Conservation (phyloP, 2,797 vertebrate genomes). For the Chloroceryle amazona region DNA sequence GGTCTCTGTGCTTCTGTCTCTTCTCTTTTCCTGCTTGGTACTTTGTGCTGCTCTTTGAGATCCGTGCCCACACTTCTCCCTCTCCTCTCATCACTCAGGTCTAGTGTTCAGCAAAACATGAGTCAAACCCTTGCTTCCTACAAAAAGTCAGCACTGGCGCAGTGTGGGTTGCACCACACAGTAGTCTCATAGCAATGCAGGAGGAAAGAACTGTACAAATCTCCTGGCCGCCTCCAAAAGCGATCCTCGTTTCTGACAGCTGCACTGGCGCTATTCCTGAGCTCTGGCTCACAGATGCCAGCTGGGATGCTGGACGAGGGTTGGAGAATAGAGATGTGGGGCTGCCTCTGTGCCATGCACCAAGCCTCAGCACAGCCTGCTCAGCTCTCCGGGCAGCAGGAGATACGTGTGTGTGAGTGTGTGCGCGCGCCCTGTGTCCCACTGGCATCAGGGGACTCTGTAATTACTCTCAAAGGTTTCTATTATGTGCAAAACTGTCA, state of each 20-base stretch:
- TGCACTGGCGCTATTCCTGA: background rate
- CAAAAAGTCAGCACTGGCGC: background rate
- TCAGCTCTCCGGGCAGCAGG: background rate
- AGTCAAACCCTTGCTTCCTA: background rate
- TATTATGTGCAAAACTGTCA: conserved; percentile 15
- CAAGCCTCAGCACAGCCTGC: background rate
- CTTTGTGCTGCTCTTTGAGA: background rate
- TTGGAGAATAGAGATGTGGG: background rate
- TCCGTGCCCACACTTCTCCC: background rate
- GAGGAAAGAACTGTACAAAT: background rate
- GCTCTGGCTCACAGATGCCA: background rate
- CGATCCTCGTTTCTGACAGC: background rate
- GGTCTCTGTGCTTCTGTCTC: background rate
- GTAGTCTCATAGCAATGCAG: background rate
- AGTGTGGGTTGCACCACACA: background rate
- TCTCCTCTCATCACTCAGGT: background rate
- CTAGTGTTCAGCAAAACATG: background rate
- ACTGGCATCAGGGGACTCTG: background rate
- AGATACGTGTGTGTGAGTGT: fast-evolving
- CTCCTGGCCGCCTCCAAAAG: background rate
- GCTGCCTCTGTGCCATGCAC: background rate
- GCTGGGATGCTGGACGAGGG: background rate
- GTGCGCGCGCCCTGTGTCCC: background rate
- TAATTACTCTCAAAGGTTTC: conserved; percentile 39
- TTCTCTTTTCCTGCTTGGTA: background rate